Percentiles rank a stretch among this genome's conserved stretches.
Conservation (phyloP, 92 coral and sea anemone genomes). For the Nematostella vectensis region DNA sequence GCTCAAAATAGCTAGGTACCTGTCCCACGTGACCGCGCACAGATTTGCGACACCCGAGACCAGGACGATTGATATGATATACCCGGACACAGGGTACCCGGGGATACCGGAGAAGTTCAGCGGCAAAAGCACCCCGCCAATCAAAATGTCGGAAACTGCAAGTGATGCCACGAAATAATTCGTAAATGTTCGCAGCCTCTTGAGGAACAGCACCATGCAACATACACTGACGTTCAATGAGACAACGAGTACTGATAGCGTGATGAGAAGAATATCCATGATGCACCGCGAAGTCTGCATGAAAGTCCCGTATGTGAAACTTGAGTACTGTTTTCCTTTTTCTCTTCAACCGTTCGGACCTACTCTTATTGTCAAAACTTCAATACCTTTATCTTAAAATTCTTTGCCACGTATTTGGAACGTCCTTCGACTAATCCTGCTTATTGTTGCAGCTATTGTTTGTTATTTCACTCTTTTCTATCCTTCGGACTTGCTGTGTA, state of each 20-base stretch:
- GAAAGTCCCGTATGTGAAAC: too few species aligned
- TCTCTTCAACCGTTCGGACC: too few species aligned
- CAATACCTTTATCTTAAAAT: too few species aligned
- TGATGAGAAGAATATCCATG: slow-evolving; percentile 1
- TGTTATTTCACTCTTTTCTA: too few species aligned
- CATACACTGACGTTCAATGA: slow-evolving; percentile 12
- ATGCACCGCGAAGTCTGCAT: too few species aligned
- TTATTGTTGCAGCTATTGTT: too few species aligned
- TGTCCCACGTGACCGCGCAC: slow-evolving; percentile 20
- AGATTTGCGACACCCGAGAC: slow-evolving; percentile 30
- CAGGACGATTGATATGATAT: slow-evolving; percentile 13
- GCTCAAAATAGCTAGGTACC: slow-evolving; percentile 26
- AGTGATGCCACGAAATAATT: slow-evolving; percentile 33
- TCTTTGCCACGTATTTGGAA: too few species aligned
- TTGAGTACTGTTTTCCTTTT: too few species aligned
- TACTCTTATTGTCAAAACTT: too few species aligned
- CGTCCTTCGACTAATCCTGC: too few species aligned
- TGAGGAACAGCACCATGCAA: slow-evolving; percentile 27
- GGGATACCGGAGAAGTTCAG: slow-evolving; percentile 11
- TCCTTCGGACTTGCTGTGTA: too few species aligned
- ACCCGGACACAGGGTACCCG: slow-evolving; percentile 2
- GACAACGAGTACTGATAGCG: slow-evolving; percentile 9
- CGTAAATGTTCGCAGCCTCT: slow-evolving; percentile 28
- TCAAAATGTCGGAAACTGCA: slow-evolving; percentile 35
- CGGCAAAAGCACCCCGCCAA: slow-evolving; percentile 26